Evolutionary conservation across 2,888 invertebrate species (phyloP).

Genomic region (Drosophila emarginata): DNA sequence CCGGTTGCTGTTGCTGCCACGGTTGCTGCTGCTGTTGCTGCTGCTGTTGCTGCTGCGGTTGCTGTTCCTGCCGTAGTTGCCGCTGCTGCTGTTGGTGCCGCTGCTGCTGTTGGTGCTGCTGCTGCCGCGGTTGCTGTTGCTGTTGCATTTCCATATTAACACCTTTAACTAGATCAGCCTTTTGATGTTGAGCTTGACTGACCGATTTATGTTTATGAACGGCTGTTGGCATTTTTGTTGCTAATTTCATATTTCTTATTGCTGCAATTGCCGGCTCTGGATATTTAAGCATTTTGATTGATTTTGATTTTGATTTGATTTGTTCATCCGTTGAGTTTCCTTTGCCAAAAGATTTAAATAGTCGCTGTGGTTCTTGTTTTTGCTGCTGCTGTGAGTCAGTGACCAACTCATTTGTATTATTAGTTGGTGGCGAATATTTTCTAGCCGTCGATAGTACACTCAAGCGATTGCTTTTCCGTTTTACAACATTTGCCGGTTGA

Average conservation of each 20-base stretch:
- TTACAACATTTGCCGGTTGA: not conserved
- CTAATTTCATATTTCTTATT: not conserved
- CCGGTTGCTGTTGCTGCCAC: not conserved
- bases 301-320: not conserved
- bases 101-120: not conserved
- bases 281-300: not conserved
- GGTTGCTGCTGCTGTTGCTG: slow-evolving; percentile 15
- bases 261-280: not conserved
- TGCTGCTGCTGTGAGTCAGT: not conserved
- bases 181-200: not conserved
- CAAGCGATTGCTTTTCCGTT: not conserved
- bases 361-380: not conserved
- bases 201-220: not conserved
- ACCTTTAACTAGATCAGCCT: not conserved
- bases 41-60: not conserved
- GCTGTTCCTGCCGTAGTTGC: no score
- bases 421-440: not conserved
- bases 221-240: not conserved
- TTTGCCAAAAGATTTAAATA: not conserved
- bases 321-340: not conserved
- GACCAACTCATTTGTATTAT: not conserved
- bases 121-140: slow-evolving; percentile 14
- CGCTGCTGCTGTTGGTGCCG: no score
- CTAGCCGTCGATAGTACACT: not conserved
- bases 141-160: slow-evolving; percentile 1